Base-by-base conservation (phyloP, 1,140 invertebrate genomes). In the Mycetomoellerius zeteki region DNA sequence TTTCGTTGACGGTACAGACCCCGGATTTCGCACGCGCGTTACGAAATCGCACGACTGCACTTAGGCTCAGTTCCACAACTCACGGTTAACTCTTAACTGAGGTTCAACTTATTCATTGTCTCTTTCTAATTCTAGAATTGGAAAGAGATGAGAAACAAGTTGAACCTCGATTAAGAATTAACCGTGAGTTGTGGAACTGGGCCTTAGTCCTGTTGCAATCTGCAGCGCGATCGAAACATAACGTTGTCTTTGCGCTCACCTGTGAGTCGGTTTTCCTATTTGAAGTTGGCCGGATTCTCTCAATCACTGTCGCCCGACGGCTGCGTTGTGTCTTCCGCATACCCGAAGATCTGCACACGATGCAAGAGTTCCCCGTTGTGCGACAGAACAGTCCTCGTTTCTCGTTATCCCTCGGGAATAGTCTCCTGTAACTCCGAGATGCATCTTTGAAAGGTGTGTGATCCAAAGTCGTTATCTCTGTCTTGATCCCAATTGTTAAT, bases 301-400 rank as follows among this genome's bases (percentile, higher is more conserved):
- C 84, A 80, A 87, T 88, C 89, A 88, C 78, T 87, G 87, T 89
- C 69, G 62, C 30, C 84, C 65, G 69, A 82, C 65, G 33, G 47
- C 33, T 43, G 33, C 52, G 80, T 75, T 71, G 64, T 62, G 86
- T 16, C 89, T 89, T 91, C 87, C 89, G 90, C 90, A 89, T 91
- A 82, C 87, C 80, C 85, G 75, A 64, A 64, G 21, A 78, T 76
- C 76, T 85, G 75, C 30, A 62, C 75, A 56, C 75, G 56, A 72
- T 58, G 56, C n/a, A 47, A 30, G 30, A 16, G 37, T 43, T 43
- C 14, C 65, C 82, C 88, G 37, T 88, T 90, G 67, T 87, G 67
- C 75, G 56, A 62, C 52, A 12, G 30, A 21, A 14, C 4, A 12
- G n/a, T 12, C 52, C 58, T 60, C 16, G 81, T 67, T 71, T 56